phyloP scores from a whole-genome alignment of 2,888 invertebrate genomes.

The Matsumyia berberina region DNA sequence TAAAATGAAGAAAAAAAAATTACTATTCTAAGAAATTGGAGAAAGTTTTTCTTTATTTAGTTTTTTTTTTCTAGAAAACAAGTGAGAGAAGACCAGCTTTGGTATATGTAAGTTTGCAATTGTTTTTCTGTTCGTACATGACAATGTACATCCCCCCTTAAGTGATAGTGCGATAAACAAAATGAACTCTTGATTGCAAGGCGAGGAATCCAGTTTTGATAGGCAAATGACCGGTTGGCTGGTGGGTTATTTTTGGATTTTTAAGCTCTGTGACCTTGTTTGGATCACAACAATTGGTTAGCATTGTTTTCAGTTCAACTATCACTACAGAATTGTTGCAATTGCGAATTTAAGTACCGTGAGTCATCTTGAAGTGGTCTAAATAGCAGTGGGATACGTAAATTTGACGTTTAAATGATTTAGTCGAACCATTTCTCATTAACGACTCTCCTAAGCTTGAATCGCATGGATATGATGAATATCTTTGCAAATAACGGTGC shows the following conservation, averaged over 20 bases:
- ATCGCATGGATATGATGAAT: too few species aligned
- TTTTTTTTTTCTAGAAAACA: slow-evolving; percentile 23
- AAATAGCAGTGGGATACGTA: too few species aligned
- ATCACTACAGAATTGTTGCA: too few species aligned
- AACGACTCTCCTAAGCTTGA: too few species aligned
- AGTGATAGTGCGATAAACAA: slow-evolving; percentile 3
- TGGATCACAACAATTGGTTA: slow-evolving; percentile 14
- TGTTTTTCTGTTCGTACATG: slow-evolving; percentile 30
- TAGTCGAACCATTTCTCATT: too few species aligned
- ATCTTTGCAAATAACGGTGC: too few species aligned
- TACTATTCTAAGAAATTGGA: slow-evolving; percentile 61
- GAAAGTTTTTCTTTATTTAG: slow-evolving; percentile 55
- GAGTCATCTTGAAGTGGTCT: too few species aligned
- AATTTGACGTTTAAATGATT: too few species aligned
- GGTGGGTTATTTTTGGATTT: slow-evolving; percentile 36
- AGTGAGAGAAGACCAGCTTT: slow-evolving; percentile 26
- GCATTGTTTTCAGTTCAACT: background rate
- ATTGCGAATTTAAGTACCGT: too few species aligned
- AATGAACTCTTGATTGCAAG: slow-evolving; percentile 33
- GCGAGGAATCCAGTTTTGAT: slow-evolving; percentile 55
- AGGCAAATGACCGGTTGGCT: slow-evolving; percentile 51
- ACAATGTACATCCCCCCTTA: background rate
- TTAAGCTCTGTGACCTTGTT: slow-evolving; percentile 41
- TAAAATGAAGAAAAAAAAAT: slow-evolving; percentile 39
- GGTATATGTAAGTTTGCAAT: slow-evolving; percentile 37